A percentile compares a stretch with the other conserved stretches of the same genome.
phyloP scores from a whole-genome alignment of 2,888 invertebrate genomes.

The Lucinisca nassula region DNA sequence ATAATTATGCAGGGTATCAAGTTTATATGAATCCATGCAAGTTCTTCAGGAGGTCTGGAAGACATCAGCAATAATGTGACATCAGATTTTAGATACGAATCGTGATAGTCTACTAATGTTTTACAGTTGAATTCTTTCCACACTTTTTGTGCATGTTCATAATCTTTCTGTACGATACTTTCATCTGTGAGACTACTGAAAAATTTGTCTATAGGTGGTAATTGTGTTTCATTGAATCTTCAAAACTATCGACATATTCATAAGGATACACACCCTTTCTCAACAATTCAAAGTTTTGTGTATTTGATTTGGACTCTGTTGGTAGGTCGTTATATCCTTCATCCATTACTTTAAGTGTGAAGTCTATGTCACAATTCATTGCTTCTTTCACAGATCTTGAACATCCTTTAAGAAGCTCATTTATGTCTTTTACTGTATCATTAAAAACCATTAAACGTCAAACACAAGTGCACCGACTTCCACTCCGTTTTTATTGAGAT shows the following conservation, averaged over 20 bases:
- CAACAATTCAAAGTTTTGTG: neutral
- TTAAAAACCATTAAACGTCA: neutral
- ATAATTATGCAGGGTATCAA: slow-evolving; percentile 79
- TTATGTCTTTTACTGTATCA: neutral
- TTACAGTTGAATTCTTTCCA: no score
- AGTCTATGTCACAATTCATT: slow-evolving; percentile 13
- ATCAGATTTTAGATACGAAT: slow-evolving; percentile 73
- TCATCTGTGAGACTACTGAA: slow-evolving; percentile 16
- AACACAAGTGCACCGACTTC: slow-evolving; percentile 6
- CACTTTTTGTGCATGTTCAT: slow-evolving; percentile 11
- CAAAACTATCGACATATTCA: neutral
- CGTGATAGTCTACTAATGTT: slow-evolving; percentile 66
- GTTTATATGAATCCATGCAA: slow-evolving; percentile 67
- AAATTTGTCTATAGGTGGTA: slow-evolving; percentile 11
- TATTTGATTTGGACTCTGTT: neutral
- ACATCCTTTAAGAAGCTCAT: neutral
- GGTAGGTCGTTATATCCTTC: neutral
- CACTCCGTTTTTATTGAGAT: neutral
- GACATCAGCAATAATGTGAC: slow-evolving; percentile 83
- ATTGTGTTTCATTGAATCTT: slow-evolving; percentile 7
- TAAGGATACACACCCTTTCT: no score
- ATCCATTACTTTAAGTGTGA: neutral
- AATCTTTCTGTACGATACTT: neutral
- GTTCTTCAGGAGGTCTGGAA: slow-evolving; percentile 83
- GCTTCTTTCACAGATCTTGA: neutral